Conservation (phyloP, 1,140 invertebrate species). For the Drosophila trapezifrons region DNA sequence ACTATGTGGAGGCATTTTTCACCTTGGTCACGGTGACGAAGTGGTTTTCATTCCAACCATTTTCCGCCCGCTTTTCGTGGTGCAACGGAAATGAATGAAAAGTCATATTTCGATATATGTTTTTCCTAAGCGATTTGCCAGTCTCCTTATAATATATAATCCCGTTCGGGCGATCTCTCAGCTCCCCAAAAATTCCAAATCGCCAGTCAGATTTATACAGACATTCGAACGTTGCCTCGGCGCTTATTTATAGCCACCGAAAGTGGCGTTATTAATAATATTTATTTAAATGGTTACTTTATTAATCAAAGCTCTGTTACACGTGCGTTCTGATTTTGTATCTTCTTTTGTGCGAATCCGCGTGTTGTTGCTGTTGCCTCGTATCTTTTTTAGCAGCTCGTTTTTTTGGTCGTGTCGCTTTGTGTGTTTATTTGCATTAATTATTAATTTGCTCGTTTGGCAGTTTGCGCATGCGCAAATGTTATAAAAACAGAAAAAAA, state of each 20-base stretch:
- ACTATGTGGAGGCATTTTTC: constrained; percentile 30
- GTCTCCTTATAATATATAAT: constrained; percentile 16
- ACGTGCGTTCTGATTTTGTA: constrained; percentile 71
- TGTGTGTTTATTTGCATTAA: constrained; percentile 79
- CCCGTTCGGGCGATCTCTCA: neutral
- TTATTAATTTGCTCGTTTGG: constrained; percentile 82
- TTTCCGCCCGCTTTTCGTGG: constrained; percentile 1
- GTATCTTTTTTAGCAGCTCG: constrained; percentile 35
- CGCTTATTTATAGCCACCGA: constrained; percentile 66
- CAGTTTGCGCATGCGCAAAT: constrained; percentile 79
- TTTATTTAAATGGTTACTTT: constrained; percentile 70
- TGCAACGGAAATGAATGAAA: constrained; percentile 49
- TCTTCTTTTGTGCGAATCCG: constrained; percentile 43
- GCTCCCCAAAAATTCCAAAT: constrained; percentile 18
- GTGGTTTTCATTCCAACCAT: constrained; percentile 17
- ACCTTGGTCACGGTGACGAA: constrained; percentile 46
- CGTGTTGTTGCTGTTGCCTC: constrained; percentile 40
- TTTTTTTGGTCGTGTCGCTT: constrained; percentile 54
- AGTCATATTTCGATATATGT: constrained; percentile 12
- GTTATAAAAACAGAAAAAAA: constrained; percentile 47
- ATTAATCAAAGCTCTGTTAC: constrained; percentile 76
- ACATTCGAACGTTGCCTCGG: constrained; percentile 38
- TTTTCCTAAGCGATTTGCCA: constrained; percentile 12
- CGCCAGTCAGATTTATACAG: constrained; percentile 25
- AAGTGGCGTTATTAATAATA: constrained; percentile 65